Percentiles rank a stretch among this genome's conserved stretches.
Conservation (phyloP, 2,113 vertebrate species). For the Tauraco erythrolophus region DNA sequence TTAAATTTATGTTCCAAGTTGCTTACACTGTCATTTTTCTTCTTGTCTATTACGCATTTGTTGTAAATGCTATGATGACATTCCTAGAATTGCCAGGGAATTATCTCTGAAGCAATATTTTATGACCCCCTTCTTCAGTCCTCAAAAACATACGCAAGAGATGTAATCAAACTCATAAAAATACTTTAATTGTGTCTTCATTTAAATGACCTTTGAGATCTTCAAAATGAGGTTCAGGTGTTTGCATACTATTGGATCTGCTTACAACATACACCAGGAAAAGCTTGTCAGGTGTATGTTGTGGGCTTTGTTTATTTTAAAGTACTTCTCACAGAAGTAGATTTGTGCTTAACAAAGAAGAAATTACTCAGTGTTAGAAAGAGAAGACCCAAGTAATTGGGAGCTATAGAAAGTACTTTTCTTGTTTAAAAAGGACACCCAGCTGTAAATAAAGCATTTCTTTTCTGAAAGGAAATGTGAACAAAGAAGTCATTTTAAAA, state of each 20-base stretch:
- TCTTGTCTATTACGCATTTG: slow-evolving; percentile 43
- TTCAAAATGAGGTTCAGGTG: slow-evolving; percentile 51
- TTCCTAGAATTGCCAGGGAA: slow-evolving; percentile 47
- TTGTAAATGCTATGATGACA: slow-evolving; percentile 40
- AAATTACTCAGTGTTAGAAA: neutral
- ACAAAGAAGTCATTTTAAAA: neutral
- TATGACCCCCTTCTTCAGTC: slow-evolving; percentile 44
- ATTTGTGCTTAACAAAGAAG: neutral
- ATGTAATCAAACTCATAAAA: slow-evolving; percentile 55
- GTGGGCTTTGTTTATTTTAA: neutral
- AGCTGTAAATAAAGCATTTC: neutral
- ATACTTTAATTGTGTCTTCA: slow-evolving; percentile 24
- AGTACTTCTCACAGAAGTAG: neutral
- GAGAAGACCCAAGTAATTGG: neutral
- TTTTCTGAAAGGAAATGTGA: neutral
- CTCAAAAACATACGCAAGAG: slow-evolving; percentile 35
- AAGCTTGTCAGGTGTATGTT: neutral
- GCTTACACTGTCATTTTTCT: slow-evolving; percentile 46
- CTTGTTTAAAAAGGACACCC: neutral
- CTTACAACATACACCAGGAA: neutral
- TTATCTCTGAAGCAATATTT: slow-evolving; percentile 52
- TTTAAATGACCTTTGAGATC: slow-evolving; percentile 52
- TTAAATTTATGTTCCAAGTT: slow-evolving; percentile 49
- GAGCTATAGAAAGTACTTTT: neutral
- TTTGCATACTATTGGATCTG: neutral